Evolutionary conservation across 2,888 invertebrate species (phyloP), one percentile per base, ranked within the genome.

Genomic region (Chymomyza caudatula): DNA sequence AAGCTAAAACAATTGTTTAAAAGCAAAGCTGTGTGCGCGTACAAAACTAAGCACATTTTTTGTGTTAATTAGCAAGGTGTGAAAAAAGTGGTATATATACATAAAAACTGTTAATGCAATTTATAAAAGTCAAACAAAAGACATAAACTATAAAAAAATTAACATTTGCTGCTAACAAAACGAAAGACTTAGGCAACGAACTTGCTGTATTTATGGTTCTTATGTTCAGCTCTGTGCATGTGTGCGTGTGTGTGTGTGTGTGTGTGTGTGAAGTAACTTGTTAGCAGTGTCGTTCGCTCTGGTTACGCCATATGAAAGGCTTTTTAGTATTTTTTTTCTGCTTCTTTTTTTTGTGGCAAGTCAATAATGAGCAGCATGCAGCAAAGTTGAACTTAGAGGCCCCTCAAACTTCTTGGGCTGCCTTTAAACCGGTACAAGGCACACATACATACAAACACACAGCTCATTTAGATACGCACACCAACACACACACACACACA

Each of bases 401-500:
- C 77, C 74, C 60, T 43, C 13, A 61, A 44, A 53, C 63, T 60
- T 49, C 49, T 37, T 44, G 22, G 49, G 17, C 57, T 44, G 43
- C 69, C 73, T 81, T 71, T 76, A 82, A 79, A 85, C 85, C 79
- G 83, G 79, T 85, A 80, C 79, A 85, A 76, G 85, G 82, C 82
- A 85, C 85, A 37, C 11, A 11, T 29, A 37, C 52, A 23, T 13
- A 25, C 52, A 52, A 22, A 52, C 52, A n/a, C 22, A 52, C 4
- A 22, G 52, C 52, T 25, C 25, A 52, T 25, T 22, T 23, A 52
- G 64, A 63, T 11, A 61, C n/a, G 65, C 6, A 60, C 20, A 51
- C 29, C 43, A 13, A 66, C 23, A 63, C 11, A 52, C 23, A 60
- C 4, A 44, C 44, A 43, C 44, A 20, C 17, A 43, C 22, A 44